Evolutionary conservation across 64 coral and sea anemone genomes (phyloP), one percentile per base, ranked within the genome.

Genomic region (Exaiptasia diaphana): DNA sequence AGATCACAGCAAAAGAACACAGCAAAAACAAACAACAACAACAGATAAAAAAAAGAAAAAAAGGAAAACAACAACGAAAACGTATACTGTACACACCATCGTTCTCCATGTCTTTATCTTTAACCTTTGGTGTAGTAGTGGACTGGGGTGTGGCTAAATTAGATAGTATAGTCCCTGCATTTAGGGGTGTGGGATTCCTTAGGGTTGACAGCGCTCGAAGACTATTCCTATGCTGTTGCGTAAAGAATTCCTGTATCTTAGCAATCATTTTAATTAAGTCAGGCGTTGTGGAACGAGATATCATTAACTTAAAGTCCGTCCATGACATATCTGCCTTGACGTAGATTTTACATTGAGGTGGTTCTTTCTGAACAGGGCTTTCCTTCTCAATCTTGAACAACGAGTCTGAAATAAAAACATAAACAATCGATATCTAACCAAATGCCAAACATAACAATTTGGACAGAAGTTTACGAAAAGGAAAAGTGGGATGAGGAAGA

Each of bases 221-320:
- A 57, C 95, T 92, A 59, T 93, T 99, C 29, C 90, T 88, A 49
- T 92, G 89, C 64, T 99, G 95, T 61, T 99, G 89, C 4, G 95
- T 82, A 27, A 99, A 88, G 58, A 99, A 99, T 37, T 92, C 90
- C 36, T 92, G 85, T 18, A 99, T 99, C 78, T 99, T 99, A 2
- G 79, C 79, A 7, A 88, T 73, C 95, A 99, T 93, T 50, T 99
- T 99, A 3, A 99, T 79, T 60, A 99, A 68, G 74, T 99, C 95
- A 41, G 89, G 90, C 9, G 95, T 93, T 0, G 95, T 99, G n/a
- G 95, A 99, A 14, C 95, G 95, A 44, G 83, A 89, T 39, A 99
- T 99, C 90, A 99, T 91, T 24, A 99, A 70, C 35, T 91, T 88
- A 45, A 99, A 80, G 68, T 92, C 90, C 18, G 87, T 99, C 95